Percentiles rank a stretch among this genome's conserved stretches.
Evolutionary conservation across 2,888 invertebrate genomes (phyloP).

Genomic region (Dione juno): DNA sequence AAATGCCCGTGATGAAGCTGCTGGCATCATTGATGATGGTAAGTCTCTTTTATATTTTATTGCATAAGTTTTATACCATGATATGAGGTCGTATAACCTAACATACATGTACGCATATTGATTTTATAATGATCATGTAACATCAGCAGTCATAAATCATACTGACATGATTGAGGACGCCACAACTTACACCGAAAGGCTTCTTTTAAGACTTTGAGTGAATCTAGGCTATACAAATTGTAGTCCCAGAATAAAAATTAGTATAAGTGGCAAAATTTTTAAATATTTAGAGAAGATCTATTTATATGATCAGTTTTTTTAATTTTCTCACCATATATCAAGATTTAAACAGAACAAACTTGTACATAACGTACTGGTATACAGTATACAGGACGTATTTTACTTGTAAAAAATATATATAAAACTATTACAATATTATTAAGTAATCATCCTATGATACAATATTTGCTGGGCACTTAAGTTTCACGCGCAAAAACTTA

Average conservation of each 20-base stretch:
- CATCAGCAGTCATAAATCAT: conserved; percentile 20
- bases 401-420: not conserved
- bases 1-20: conserved; percentile 79
- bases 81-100: conserved; percentile 8
- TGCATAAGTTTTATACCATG: not conserved
- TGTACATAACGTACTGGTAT: too few relatives aligned
- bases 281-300: not conserved
- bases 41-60: not conserved
- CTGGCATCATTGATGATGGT: conserved; percentile 65
- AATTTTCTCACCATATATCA: too few relatives aligned
- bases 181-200: conserved; percentile 2
- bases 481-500: conserved; percentile 22
- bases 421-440: conserved; percentile 1
- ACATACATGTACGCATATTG: conserved; percentile 19
- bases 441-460: not conserved
- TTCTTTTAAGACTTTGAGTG: not conserved
- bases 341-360: not conserved
- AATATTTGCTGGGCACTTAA: conserved; percentile 13
- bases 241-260: not conserved
- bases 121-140: conserved; percentile 23
- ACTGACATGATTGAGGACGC: conserved; percentile 7
- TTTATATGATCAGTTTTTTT: too few relatives aligned
- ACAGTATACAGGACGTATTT: not conserved
- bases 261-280: not conserved
- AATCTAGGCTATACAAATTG: not conserved